Conservation (phyloP, 2,888 invertebrate species). For the Cerastis rubricosa region DNA sequence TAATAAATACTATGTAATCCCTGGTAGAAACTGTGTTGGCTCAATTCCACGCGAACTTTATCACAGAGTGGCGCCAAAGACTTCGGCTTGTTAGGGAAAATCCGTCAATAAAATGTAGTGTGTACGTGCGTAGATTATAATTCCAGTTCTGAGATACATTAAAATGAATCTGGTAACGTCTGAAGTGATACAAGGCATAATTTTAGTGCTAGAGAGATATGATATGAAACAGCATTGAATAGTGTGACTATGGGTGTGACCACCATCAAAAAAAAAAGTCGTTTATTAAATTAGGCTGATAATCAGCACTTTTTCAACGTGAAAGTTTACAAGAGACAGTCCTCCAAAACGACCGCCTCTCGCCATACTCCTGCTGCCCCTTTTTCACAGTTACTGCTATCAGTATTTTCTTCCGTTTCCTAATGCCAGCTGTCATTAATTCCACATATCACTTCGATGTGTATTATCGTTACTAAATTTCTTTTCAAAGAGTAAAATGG, state of each 20-base stretch:
- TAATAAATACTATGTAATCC: slow-evolving; percentile 57
- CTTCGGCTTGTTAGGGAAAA: slow-evolving; percentile 47
- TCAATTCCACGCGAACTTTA: slow-evolving; percentile 57
- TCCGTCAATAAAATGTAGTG: slow-evolving; percentile 47
- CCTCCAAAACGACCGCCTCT: too few species aligned
- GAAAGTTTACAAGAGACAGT: too few species aligned
- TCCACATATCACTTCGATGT: too few species aligned
- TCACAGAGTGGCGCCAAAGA: slow-evolving; percentile 55
- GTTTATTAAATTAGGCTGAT: too few species aligned
- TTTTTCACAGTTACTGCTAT: neutral
- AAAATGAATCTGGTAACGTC: neutral
- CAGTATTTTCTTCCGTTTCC: neutral
- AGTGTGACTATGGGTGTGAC: neutral
- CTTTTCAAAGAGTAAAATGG: neutral
- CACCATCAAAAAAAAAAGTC: too few species aligned
- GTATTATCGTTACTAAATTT: neutral
- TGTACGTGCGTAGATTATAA: slow-evolving; percentile 37
- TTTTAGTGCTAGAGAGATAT: too few species aligned
- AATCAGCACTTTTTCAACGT: too few species aligned
- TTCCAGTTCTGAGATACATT: slow-evolving; percentile 16
- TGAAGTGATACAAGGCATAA: neutral
- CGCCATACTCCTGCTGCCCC: neutral
- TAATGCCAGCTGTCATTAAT: neutral
- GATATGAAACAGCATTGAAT: neutral
- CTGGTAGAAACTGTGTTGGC: slow-evolving; percentile 55